Evolutionary conservation across 2,888 invertebrate genomes (phyloP), one percentile per base, ranked within the genome.

Genomic region (Pelosia muscerda): DNA sequence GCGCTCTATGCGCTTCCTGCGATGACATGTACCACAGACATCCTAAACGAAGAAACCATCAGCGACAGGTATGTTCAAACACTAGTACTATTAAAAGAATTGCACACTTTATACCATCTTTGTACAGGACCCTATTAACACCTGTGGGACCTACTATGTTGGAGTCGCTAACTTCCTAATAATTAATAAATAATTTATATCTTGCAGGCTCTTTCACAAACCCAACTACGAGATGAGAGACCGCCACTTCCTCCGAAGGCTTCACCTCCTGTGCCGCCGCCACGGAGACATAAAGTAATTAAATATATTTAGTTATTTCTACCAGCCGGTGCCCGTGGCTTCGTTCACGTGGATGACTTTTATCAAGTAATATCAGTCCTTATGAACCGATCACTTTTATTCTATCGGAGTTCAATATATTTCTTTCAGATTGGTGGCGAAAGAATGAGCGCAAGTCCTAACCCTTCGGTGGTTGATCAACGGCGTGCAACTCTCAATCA

Each of bases 21-120:
- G 98, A 98, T 88, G 98, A 98, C 88, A 98, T 98, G 97, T 98
- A 98, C 92, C 98, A 98, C 90, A 96, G 98, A 75, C 98, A 98
- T 89, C 98, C 98, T 0, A 98, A 98, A 86, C 95, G 98, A 73
- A 96, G 97, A 80, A 95, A 96, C 75, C 98, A 98, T 88, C 95
- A 96, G 75, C 95, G 98, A 86, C 97, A 97, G 95, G 97, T 97
- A 55, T 85, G 82, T 78, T 54, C n/a, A 11, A 28, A 28, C 42
- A 13, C 19, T 31, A 9, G 1, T 19, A 25, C 15, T 8, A 56
- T 19, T 5, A 54, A 42, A 6, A 11, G 23, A 11, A 23, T n/a
- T 49, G n/a, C n/a, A 34, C 34, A 34, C 11, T 34, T 34, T n/a
- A n/a, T n/a, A n/a, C n/a, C n/a, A n/a, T n/a, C n/a, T n/a, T n/a